Conservation (phyloP, 92 coral and sea anemone species). For the Heteractis magnifica region DNA sequence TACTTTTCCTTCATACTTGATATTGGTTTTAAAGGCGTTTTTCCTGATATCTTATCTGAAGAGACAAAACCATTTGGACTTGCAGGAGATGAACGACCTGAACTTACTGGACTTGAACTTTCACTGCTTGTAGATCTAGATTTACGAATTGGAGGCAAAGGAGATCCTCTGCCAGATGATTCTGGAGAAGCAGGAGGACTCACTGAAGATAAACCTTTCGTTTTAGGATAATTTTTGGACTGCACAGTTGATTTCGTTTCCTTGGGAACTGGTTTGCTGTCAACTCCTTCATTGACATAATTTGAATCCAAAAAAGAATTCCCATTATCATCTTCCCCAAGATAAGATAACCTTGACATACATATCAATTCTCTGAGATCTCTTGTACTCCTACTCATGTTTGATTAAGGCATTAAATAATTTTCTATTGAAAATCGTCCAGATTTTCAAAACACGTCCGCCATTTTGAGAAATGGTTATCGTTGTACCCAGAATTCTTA, state of each 20-base stretch:
- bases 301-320: conserved; percentile 11
- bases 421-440: neutral
- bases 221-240: conserved; percentile 34
- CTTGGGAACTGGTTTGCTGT: conserved; percentile 51
- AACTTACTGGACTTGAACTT: conserved; percentile 50
- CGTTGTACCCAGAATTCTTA: conserved; percentile 4
- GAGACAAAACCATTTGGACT: conserved; percentile 18
- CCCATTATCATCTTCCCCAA: conserved; percentile 68
- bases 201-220: conserved; percentile 18
- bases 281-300: neutral
- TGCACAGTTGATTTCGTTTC: conserved; percentile 57
- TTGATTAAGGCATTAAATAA: neutral
- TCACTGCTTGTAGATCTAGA: conserved; percentile 23
- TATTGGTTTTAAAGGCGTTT: conserved; percentile 17
- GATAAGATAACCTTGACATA: conserved; percentile 86
- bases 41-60: conserved; percentile 8
- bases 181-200: conserved; percentile 72
- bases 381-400: conserved; percentile 84
- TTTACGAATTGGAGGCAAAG: conserved; percentile 73
- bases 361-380: conserved; percentile 86
- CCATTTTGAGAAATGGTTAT: conserved; percentile 16
- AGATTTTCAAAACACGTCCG: neutral
- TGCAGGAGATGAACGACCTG: conserved; percentile 45
- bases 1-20: conserved; percentile 26
- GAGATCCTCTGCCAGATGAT: conserved; percentile 69